Percentiles rank a stretch among this genome's conserved stretches.
phyloP scores from a whole-genome alignment of 1,140 invertebrate genomes.

The Drosophila mauritiana region DNA sequence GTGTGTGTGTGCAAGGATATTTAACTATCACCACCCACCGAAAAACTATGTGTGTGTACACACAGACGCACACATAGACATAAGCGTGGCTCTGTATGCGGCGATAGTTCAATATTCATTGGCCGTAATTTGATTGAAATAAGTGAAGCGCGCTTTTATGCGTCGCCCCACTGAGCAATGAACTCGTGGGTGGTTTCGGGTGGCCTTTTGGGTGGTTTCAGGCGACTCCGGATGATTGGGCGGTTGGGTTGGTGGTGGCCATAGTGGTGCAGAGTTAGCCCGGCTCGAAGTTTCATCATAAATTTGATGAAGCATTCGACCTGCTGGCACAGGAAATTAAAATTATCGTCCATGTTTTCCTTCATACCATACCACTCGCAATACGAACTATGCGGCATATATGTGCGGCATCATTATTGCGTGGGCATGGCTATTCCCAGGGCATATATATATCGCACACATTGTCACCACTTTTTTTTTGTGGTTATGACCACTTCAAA shows the following conservation, averaged over 20 bases:
- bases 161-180: conserved; percentile 72
- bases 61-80: conserved; percentile 10
- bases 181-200: conserved; percentile 11
- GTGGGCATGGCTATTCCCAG: background rate
- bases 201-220: background rate
- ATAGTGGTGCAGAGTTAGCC: conserved; percentile 8
- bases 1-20: background rate
- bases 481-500: conserved; percentile 22
- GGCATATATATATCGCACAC: conserved; percentile 5
- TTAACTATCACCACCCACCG: conserved; percentile 16
- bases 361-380: background rate
- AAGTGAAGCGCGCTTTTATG: conserved; percentile 79
- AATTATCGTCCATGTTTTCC: conserved; percentile 67
- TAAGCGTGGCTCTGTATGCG: conserved; percentile 29
- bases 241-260: background rate
- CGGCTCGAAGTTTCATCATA: conserved; percentile 52
- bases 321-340: conserved; percentile 67
- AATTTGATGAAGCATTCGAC: conserved; percentile 75
- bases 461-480: conserved; percentile 37
- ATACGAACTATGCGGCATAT: background rate
- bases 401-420: conserved; percentile 8
- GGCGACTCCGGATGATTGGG: too few relatives aligned
- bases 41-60: conserved; percentile 51
- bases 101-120: conserved; percentile 80
- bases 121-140: conserved; percentile 81